A percentile compares a stretch with the other conserved stretches of the same genome.
phyloP scores from a whole-genome alignment of 2,113 vertebrate species.

The Chaenogobius annularis region DNA sequence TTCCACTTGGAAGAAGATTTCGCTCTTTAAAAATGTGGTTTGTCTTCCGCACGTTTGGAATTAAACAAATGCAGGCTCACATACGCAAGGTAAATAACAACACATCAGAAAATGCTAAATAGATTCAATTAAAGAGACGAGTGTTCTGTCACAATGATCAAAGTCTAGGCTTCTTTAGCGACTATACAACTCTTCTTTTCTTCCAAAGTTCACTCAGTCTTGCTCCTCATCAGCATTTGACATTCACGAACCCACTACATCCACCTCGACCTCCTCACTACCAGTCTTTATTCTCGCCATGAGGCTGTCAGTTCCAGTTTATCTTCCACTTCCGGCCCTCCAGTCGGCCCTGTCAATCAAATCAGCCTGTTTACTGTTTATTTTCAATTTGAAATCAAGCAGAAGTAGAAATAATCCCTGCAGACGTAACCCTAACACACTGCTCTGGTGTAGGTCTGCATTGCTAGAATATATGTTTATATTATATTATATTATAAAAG shows the following conservation, averaged over 20 bases:
- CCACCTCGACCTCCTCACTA: not conserved
- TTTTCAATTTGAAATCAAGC: constrained; percentile 40
- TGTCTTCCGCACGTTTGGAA: constrained; percentile 89
- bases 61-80: constrained; percentile 86
- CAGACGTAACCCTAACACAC: constrained; percentile 17
- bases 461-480: not conserved
- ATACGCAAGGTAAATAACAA: constrained; percentile 84
- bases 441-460: not conserved
- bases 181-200: constrained; percentile 34
- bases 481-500: not conserved
- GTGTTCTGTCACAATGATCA: not conserved
- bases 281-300: constrained; percentile 7
- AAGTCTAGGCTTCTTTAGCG: not conserved
- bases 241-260: constrained; percentile 21
- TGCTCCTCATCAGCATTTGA: constrained; percentile 21
- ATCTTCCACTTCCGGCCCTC: constrained; percentile 36
- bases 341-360: constrained; percentile 63
- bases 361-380: constrained; percentile 57
- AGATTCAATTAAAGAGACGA: not conserved
- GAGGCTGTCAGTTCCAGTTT: constrained; percentile 13
- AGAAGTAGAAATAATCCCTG: constrained; percentile 18
- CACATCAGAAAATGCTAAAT: not conserved
- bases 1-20: constrained; percentile 92
- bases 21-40: constrained; percentile 98
- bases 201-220: constrained; percentile 20